Conservation (phyloP, 1,140 invertebrate genomes). For the Vanessa atalanta region DNA sequence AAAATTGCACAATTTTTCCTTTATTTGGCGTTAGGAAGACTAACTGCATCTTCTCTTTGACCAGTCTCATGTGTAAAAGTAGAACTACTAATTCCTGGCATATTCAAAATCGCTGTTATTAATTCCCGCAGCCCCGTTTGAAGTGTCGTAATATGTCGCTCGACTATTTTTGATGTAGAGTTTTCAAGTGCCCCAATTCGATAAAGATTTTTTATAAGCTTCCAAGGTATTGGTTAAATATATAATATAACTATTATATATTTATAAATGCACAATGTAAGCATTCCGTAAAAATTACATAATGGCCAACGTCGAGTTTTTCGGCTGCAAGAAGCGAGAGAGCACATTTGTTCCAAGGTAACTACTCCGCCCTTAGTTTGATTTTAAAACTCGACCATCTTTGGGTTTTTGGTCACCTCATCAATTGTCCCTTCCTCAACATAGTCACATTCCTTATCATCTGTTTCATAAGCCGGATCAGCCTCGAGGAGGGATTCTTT, state of each 20-base stretch:
- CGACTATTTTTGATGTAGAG: not conserved
- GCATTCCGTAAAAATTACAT: not conserved
- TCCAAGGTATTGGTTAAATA: constrained; percentile 6
- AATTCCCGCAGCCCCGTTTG: not conserved
- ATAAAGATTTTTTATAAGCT: constrained; percentile 2
- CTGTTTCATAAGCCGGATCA: no score
- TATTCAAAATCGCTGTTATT: constrained; percentile 2
- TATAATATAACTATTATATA: not conserved
- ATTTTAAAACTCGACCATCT: no score
- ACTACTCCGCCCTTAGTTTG: no score
- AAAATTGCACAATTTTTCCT: not conserved
- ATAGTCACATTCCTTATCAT: no score
- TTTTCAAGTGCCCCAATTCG: not conserved
- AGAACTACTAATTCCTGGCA: not conserved
- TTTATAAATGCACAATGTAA: constrained; percentile 6
- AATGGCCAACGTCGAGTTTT: not conserved
- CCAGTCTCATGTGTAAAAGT: not conserved
- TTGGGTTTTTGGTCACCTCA: no score
- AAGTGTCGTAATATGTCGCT: not conserved
- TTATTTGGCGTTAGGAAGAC: not conserved
- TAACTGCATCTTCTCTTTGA: not conserved
- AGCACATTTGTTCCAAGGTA: not conserved
- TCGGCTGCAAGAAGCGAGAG: not conserved
- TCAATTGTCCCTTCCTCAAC: no score
- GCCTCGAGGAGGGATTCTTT: no score